A percentile compares a stretch with the other conserved stretches of the same genome.
Evolutionary conservation across 64 coral and sea anemone genomes (phyloP).

Genomic region (Stichodactyla helianthus): DNA sequence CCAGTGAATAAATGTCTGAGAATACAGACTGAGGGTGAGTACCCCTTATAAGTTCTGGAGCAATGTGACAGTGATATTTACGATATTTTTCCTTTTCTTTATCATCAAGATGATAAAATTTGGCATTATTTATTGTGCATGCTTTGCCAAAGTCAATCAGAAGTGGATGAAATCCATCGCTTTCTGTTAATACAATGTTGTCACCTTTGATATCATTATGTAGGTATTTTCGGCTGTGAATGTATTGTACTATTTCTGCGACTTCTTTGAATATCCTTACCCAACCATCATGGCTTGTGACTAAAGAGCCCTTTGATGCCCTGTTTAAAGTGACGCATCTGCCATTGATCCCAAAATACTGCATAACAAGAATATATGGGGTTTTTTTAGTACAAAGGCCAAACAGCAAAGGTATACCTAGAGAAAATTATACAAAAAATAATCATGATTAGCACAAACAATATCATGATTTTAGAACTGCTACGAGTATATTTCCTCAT

Average conservation of each 20-base stretch:
- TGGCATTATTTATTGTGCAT: constrained; percentile 22
- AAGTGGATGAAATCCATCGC: constrained; percentile 22
- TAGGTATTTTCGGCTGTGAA: constrained; percentile 26
- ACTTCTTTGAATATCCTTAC: constrained; percentile 25
- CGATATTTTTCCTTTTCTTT: constrained; percentile 44
- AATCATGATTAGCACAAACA: not conserved
- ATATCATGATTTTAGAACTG: not conserved
- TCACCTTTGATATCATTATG: constrained; percentile 57
- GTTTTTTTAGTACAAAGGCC: not conserved
- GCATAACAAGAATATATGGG: constrained; percentile 16
- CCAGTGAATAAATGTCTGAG: constrained; percentile 41
- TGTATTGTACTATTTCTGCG: constrained; percentile 33
- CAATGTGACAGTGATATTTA: constrained; percentile 47
- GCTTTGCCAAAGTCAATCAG: constrained; percentile 50
- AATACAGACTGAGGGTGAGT: constrained; percentile 41
- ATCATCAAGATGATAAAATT: constrained; percentile 24
- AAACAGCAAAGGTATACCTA: constrained; percentile 17
- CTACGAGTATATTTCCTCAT: constrained; percentile 1
- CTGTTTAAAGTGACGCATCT: constrained; percentile 1
- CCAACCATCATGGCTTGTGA: not conserved
- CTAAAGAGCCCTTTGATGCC: not conserved
- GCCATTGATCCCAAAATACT: constrained; percentile 25
- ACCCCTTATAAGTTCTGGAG: constrained; percentile 43
- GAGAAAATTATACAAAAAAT: not conserved
- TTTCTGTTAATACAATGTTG: constrained; percentile 28